phyloP scores from a whole-genome alignment of 53 echinoderm and acorn worm genomes.

The Astropecten irregularis region DNA sequence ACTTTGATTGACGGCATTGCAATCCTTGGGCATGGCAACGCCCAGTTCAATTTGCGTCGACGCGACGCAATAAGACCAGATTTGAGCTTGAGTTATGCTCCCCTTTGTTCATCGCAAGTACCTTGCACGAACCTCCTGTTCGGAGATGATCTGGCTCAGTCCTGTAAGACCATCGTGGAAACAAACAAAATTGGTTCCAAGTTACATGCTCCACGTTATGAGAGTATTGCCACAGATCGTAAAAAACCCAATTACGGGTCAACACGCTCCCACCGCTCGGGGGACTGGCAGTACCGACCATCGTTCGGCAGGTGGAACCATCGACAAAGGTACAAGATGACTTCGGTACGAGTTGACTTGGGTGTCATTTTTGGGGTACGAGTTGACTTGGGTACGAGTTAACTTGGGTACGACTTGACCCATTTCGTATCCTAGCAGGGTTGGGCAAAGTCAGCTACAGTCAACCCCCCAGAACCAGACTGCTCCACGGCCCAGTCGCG shows the following conservation, averaged over 20 bases:
- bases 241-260: not conserved
- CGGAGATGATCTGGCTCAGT: not conserved
- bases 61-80: not conserved
- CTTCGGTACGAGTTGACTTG: too few relatives aligned
- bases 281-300: not conserved
- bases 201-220: not conserved
- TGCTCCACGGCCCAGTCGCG: not conserved
- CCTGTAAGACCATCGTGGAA: not conserved
- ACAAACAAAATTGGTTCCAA: not conserved
- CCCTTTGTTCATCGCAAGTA: not conserved
- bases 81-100: not conserved
- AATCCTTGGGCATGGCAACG: not conserved
- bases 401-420: too few relatives aligned
- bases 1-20: not conserved
- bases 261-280: not conserved
- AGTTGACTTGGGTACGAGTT: too few relatives aligned
- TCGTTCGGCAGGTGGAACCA: not conserved
- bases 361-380: too few relatives aligned
- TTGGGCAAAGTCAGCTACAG: not conserved
- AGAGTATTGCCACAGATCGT: not conserved
- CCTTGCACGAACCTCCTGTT: not conserved
- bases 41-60: not conserved
- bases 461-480: not conserved
- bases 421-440: not conserved
- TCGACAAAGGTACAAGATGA: not conserved